Evolutionary conservation across 92 coral and sea anemone genomes (phyloP).

Genomic region (Epizoanthus illoricatus): DNA sequence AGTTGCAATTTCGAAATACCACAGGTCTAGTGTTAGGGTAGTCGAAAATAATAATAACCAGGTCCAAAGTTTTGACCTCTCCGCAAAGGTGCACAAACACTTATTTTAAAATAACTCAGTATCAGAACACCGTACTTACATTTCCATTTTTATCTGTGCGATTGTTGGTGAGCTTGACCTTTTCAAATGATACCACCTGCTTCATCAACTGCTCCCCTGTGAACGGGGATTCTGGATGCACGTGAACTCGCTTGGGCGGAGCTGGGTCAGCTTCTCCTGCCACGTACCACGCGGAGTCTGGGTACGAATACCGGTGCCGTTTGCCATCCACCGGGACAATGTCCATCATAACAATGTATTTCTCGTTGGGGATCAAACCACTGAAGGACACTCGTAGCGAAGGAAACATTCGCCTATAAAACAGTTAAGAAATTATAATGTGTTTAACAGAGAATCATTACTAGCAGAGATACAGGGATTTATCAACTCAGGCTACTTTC

Average conservation of each 20-base stretch:
- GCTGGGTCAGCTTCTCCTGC: slow-evolving; percentile 89
- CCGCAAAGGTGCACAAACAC: no score
- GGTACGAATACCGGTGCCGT: slow-evolving; percentile 85
- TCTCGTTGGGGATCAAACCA: slow-evolving; percentile 62
- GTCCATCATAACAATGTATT: slow-evolving; percentile 71
- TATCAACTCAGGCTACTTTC: no score
- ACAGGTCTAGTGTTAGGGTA: no score
- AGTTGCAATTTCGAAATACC: no score
- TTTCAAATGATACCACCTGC: slow-evolving; percentile 85
- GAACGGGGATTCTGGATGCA: slow-evolving; percentile 88
- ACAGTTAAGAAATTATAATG: not conserved
- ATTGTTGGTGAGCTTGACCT: slow-evolving; percentile 87
- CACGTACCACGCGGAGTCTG: slow-evolving; percentile 94
- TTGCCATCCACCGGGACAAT: slow-evolving; percentile 72
- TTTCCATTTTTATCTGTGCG: slow-evolving; percentile 80
- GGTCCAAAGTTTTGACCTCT: no score
- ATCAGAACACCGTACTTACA: slow-evolving; percentile 60
- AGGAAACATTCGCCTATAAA: slow-evolving; percentile 84
- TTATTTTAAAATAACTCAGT: no score
- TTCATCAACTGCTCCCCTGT: slow-evolving; percentile 69
- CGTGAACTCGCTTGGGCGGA: slow-evolving; percentile 75
- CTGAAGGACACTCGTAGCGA: slow-evolving; percentile 78
- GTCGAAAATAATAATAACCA: no score
- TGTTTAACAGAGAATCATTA: no score
- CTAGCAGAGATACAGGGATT: no score